These are phyloP conservation scores for Vandiemenella viatica DNA, from an alignment of 2,888 invertebrate genomes.

Conservation along the genomic window DNA sequence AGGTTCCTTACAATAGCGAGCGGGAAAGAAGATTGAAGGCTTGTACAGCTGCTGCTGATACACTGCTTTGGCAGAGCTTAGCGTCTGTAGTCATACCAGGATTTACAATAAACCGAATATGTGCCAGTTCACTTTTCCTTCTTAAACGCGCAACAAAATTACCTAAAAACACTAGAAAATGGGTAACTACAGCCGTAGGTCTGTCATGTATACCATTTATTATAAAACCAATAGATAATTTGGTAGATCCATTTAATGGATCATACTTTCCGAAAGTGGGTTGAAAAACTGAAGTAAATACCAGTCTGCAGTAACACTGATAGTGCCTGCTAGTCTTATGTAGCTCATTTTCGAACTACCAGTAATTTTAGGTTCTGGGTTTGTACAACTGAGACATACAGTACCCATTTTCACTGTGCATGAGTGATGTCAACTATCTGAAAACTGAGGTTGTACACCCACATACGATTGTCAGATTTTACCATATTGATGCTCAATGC, in stretches of 20 bases:
- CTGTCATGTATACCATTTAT: slow-evolving; percentile 79
- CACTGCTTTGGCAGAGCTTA: slow-evolving; percentile 81
- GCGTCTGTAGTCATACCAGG: slow-evolving; percentile 86
- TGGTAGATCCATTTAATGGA: slow-evolving; percentile 67
- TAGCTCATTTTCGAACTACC: too few species aligned
- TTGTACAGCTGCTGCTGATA: slow-evolving; percentile 51
- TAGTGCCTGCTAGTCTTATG: too few species aligned
- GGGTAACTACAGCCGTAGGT: slow-evolving; percentile 57
- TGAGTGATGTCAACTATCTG: too few species aligned
- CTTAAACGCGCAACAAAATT: slow-evolving; percentile 29
- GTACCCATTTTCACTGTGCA: too few species aligned
- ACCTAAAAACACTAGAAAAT: slow-evolving; percentile 29
- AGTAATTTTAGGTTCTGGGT: too few species aligned
- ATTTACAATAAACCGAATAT: slow-evolving; percentile 72
- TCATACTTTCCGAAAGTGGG: slow-evolving; percentile 11
- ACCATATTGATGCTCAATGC: too few species aligned
- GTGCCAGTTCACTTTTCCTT: slow-evolving; percentile 36
- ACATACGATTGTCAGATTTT: too few species aligned
- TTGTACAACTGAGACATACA: too few species aligned
- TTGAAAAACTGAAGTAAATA: not conserved
- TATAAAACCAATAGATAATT: slow-evolving; percentile 73
- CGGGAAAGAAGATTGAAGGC: slow-evolving; percentile 17
- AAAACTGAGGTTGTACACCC: too few species aligned
- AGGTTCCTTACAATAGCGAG: too few species aligned
- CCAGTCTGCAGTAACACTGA: too few species aligned